phyloP scores from a whole-genome alignment of 2,888 invertebrate species.

The Aporophyla nigra region DNA sequence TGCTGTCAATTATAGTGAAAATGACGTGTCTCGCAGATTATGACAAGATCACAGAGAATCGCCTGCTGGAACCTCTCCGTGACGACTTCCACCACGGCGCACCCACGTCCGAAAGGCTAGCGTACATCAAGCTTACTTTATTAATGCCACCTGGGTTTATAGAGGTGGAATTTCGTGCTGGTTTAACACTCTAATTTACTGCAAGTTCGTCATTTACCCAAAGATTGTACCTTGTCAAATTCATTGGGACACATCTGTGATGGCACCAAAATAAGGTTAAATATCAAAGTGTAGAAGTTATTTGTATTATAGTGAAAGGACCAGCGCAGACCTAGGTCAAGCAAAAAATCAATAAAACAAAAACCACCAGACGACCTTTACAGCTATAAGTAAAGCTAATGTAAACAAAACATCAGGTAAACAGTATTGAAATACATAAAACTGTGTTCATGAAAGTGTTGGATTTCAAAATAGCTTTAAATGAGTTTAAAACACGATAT shows the following conservation, averaged over 20 bases:
- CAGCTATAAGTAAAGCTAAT: not conserved
- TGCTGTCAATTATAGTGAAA: conserved; percentile 35
- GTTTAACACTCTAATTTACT: not conserved
- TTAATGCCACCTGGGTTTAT: conserved; percentile 11
- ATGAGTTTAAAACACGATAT: conserved; percentile 30
- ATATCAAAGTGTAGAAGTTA: not conserved
- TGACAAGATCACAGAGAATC: conserved; percentile 16
- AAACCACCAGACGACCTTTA: conserved; percentile 21
- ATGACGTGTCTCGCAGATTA: conserved; percentile 29
- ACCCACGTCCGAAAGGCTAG: not conserved
- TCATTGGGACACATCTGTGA: not conserved
- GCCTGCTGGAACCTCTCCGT: not conserved
- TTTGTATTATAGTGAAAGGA: conserved; percentile 9
- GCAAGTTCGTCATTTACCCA: not conserved
- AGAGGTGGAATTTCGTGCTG: conserved; percentile 6
- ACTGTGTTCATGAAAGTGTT: conserved; percentile 4
- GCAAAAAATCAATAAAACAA: conserved; percentile 2
- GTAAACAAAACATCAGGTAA: conserved; percentile 6
- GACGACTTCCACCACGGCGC: conserved; percentile 18
- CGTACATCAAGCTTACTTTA: not conserved
- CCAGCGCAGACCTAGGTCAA: not conserved
- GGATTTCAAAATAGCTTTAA: conserved; percentile 20
- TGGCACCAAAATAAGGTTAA: not conserved
- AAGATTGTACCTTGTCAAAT: not conserved
- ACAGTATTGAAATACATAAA: conserved; percentile 11